These are phyloP conservation scores for Cottoperca gobio DNA, from an alignment of 2,797 vertebrate species.

Conservation along the genomic window DNA sequence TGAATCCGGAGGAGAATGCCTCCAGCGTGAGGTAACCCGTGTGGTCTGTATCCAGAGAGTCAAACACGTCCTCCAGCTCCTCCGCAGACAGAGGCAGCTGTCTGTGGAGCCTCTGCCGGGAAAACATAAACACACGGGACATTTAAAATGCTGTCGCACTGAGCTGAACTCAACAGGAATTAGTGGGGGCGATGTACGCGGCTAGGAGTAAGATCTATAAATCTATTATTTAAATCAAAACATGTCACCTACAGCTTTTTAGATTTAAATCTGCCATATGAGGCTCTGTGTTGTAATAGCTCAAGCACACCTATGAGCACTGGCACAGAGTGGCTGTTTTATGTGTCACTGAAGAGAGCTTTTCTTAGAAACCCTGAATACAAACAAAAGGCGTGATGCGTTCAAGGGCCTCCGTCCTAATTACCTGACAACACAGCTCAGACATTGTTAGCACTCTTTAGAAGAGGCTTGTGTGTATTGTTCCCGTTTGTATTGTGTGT, in stretches of 20 bases:
- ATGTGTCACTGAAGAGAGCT: background rate
- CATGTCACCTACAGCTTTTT: background rate
- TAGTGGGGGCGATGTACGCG: background rate
- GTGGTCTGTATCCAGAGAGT: constrained; percentile 88
- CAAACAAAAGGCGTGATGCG: constrained; percentile 38
- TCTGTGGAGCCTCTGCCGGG: constrained; percentile 87
- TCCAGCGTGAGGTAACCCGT: constrained; percentile 89
- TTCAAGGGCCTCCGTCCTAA: constrained; percentile 27
- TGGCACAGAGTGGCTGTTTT: background rate
- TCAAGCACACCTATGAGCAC: background rate
- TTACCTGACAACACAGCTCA: constrained; percentile 35
- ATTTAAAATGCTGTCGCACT: background rate
- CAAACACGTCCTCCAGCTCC: constrained; percentile 93
- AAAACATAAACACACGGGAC: constrained; percentile 57
- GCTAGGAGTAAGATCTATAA: background rate
- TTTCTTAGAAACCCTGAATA: constrained; percentile 35
- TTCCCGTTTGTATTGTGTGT: constrained; percentile 13
- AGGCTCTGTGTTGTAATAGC: background rate
- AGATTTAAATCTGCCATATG: constrained; percentile 1
- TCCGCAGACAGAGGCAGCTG: constrained; percentile 90
- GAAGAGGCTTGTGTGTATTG: constrained; percentile 34
- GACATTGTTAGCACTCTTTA: constrained; percentile 20
- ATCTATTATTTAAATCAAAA: background rate
- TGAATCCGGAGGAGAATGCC: constrained; percentile 92
- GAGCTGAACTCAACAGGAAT: background rate